These are phyloP conservation scores for Falco cherrug DNA, from an alignment of 2,797 vertebrate species.

Conservation along the genomic window DNA sequence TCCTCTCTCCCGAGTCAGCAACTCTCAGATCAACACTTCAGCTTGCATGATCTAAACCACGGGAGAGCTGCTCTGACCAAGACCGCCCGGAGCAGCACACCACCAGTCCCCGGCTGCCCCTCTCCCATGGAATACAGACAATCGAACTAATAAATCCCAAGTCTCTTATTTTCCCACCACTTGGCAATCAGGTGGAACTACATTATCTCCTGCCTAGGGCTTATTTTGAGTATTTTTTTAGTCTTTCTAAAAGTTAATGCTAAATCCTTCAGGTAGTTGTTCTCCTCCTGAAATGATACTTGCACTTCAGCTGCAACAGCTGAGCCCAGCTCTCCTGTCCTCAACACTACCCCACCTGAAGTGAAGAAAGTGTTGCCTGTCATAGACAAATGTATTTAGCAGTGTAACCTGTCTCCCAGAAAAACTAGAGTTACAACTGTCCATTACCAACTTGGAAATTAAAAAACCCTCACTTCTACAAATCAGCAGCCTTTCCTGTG, in stretches of 20 bases:
- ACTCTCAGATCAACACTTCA: no score
- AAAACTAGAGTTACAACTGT: not conserved
- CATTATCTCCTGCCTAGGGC: not conserved
- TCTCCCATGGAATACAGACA: not conserved
- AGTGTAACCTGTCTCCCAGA: no score
- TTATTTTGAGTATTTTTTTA: not conserved
- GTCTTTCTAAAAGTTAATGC: not conserved
- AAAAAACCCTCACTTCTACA: not conserved
- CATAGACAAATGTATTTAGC: not conserved
- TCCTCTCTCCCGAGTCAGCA: not conserved
- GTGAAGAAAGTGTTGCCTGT: not conserved
- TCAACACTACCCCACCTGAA: not conserved
- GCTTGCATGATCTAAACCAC: fast-evolving
- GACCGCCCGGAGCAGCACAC: no score
- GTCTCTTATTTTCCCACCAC: not conserved
- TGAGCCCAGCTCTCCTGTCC: not conserved
- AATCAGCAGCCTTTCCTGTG: not conserved
- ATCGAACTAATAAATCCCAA: not conserved
- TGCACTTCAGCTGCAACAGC: not conserved
- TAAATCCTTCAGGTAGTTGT: not conserved
- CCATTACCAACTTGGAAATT: not conserved
- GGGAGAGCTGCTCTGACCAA: not conserved
- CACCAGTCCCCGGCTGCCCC: no score
- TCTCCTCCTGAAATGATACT: not conserved
- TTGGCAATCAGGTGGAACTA: not conserved